phyloP scores from a whole-genome alignment of 2,113 vertebrate species.

The Campylomormyrus tamandua region DNA sequence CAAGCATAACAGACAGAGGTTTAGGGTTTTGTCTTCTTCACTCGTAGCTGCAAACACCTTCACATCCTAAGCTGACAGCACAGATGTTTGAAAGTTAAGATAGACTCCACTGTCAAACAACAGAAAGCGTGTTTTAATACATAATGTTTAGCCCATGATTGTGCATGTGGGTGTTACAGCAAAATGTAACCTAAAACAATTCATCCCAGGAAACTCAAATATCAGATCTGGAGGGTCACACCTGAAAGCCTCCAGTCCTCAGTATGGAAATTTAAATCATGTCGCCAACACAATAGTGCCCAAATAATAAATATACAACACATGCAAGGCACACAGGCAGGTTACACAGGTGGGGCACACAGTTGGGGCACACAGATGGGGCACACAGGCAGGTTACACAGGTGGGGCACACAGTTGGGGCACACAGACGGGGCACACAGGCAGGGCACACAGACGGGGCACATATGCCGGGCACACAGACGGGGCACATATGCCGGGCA shows the following conservation, averaged over 20 bases:
- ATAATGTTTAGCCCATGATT: neutral
- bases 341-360: too few species aligned
- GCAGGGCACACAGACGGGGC: rapidly evolving
- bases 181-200: neutral
- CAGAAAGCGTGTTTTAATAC: neutral
- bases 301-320: neutral
- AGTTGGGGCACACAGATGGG: too few species aligned
- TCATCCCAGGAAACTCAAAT: neutral
- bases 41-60: neutral
- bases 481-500: too few species aligned
- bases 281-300: neutral
- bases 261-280: neutral
- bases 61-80: neutral
- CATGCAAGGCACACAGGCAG: too few species aligned
- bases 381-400: too few species aligned
- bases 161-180: neutral
- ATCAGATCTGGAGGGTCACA: too few species aligned
- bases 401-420: too few species aligned
- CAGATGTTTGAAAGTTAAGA: neutral
- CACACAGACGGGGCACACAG: too few species aligned
- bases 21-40: neutral
- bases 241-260: neutral
- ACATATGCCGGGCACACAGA: too few species aligned
- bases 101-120: neutral
- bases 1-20: too few species aligned